Evolutionary conservation across 2,797 vertebrate species (phyloP).

Genomic region (Sebastes itinus): DNA sequence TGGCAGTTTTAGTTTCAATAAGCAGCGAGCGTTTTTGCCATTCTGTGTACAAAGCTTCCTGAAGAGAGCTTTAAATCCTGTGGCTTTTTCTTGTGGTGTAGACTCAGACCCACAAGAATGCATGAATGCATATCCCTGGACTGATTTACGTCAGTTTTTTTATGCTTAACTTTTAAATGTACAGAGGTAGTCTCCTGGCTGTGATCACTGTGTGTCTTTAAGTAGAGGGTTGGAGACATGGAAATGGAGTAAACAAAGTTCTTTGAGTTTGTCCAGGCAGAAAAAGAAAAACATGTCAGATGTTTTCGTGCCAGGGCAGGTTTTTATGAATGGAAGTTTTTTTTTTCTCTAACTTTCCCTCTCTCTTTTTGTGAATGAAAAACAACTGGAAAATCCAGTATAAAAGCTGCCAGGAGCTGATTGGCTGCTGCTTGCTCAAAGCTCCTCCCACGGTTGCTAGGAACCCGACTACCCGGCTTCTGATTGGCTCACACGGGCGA

Average conservation of each 20-base stretch:
- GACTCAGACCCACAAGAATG: slow-evolving; percentile 60
- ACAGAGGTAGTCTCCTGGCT: neutral
- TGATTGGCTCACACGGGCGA: slow-evolving; percentile 72
- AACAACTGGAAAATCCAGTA: slow-evolving; percentile 86
- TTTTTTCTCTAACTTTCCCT: slow-evolving; percentile 63
- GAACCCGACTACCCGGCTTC: slow-evolving; percentile 16
- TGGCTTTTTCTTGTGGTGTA: slow-evolving; percentile 19
- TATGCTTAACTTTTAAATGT: slow-evolving; percentile 13
- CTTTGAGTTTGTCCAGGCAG: slow-evolving; percentile 67
- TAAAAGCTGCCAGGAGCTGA: slow-evolving; percentile 56
- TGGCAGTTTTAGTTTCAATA: slow-evolving; percentile 9
- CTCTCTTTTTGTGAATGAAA: slow-evolving; percentile 89
- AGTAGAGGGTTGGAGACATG: slow-evolving; percentile 9
- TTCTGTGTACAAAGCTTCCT: slow-evolving; percentile 8
- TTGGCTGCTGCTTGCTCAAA: slow-evolving; percentile 61
- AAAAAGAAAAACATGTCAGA: slow-evolving; percentile 77
- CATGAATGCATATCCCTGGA: slow-evolving; percentile 22
- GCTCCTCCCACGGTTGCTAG: slow-evolving; percentile 77
- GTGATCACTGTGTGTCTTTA: neutral
- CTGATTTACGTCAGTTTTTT: slow-evolving; percentile 36
- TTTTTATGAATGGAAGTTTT: slow-evolving; percentile 88
- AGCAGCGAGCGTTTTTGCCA: neutral
- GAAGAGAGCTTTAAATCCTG: slow-evolving; percentile 39
- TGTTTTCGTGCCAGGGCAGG: slow-evolving; percentile 81
- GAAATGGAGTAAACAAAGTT: slow-evolving; percentile 65